Conservation (phyloP, 2,113 vertebrate genomes). For the Cyanoramphus novaezelandiae region DNA sequence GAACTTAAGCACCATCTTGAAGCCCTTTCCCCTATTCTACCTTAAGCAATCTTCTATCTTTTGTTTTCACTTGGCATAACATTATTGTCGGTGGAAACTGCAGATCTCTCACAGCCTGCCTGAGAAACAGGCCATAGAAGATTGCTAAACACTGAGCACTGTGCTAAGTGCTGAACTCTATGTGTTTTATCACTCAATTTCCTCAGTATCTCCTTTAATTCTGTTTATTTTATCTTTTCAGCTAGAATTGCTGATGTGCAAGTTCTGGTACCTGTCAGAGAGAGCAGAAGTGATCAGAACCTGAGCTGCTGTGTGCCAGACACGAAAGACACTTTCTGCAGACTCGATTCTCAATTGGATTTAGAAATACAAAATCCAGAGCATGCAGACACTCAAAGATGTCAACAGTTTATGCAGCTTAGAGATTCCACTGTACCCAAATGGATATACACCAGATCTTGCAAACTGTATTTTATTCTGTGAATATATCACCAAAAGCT, state of each 20-base stretch:
- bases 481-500: neutral
- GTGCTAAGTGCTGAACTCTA: neutral
- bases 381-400: neutral
- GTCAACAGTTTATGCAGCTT: neutral
- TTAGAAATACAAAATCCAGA: neutral
- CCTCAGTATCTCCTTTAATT: neutral
- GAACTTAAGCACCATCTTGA: neutral
- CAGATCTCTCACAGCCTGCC: neutral
- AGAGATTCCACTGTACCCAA: neutral
- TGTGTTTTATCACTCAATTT: neutral
- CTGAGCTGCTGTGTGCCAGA: neutral
- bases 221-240: neutral
- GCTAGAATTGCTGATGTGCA: neutral
- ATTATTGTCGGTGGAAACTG: neutral
- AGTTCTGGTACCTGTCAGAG: neutral
- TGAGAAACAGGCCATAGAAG: neutral
- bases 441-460: neutral
- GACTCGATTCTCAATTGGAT: neutral
- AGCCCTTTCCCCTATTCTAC: neutral
- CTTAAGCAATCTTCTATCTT: constrained; percentile 13
- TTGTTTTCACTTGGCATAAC: neutral
- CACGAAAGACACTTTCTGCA: neutral
- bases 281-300: neutral
- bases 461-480: neutral
- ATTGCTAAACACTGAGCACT: neutral